A percentile compares a stretch with the other conserved stretches of the same genome.
phyloP scores from a whole-genome alignment of 1,140 invertebrate species.

The Brachionus plicatilis region DNA sequence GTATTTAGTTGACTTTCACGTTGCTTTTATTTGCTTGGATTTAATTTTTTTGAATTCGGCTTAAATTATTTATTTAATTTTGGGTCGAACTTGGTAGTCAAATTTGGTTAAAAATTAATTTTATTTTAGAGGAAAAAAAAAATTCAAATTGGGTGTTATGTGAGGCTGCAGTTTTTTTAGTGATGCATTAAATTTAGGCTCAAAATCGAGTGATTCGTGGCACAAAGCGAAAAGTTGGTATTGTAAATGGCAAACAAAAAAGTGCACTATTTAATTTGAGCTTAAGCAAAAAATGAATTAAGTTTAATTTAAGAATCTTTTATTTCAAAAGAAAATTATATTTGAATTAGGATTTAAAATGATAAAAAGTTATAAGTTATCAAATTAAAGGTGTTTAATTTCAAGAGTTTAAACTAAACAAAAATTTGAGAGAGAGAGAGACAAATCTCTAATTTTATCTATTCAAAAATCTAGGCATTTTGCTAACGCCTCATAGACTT shows the following conservation, averaged over 20 bases:
- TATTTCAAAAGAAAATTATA: slow-evolving; percentile 18
- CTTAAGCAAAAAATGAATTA: not conserved
- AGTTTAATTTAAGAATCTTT: not conserved
- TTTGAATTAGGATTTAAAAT: slow-evolving; percentile 19
- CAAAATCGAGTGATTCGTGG: not conserved
- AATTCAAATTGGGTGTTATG: not conserved
- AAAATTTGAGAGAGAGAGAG: not conserved
- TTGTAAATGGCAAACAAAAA: not conserved
- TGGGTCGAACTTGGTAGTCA: not conserved
- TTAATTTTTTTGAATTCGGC: not conserved
- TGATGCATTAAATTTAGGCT: not conserved
- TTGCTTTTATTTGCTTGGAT: not conserved
- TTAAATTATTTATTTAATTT: not conserved
- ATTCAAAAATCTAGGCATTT: slow-evolving; percentile 15
- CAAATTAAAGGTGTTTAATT: slow-evolving; percentile 36
- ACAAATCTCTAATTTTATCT: not conserved
- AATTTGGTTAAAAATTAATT: not conserved
- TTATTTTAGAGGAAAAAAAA: not conserved
- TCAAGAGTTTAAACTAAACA: not conserved
- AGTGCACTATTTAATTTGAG: not conserved
- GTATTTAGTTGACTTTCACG: not conserved
- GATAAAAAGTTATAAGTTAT: slow-evolving; percentile 27
- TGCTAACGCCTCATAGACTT: not conserved
- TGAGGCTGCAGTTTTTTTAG: not conserved
- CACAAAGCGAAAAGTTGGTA: not conserved